Conservation (phyloP, 1,140 invertebrate species). For the Glossosoma conforme region DNA sequence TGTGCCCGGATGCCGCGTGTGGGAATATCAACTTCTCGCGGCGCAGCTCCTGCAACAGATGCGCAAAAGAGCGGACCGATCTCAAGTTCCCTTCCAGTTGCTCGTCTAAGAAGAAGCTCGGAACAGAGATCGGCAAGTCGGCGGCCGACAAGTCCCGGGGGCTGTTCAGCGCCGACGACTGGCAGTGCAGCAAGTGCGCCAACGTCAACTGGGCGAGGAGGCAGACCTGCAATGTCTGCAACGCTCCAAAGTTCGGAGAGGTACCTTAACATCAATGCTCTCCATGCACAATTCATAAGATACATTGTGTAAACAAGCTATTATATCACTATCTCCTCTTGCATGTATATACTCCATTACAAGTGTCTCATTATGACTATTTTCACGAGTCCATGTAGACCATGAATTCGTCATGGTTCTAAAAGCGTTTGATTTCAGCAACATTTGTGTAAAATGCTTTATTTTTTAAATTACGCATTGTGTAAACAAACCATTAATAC, state of each 20-base stretch:
- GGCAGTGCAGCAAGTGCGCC: slow-evolving; percentile 98
- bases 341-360: too few relatives aligned
- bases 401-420: too few relatives aligned
- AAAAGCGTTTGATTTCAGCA: too few relatives aligned
- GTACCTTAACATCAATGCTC: slow-evolving; percentile 59
- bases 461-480: too few relatives aligned
- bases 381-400: too few relatives aligned
- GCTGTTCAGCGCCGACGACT: slow-evolving; percentile 97
- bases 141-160: slow-evolving; percentile 97
- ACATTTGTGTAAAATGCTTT: too few relatives aligned
- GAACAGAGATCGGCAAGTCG: slow-evolving; percentile 95
- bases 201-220: slow-evolving; percentile 99
- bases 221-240: slow-evolving; percentile 97
- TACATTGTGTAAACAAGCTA: too few relatives aligned
- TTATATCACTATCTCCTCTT: too few relatives aligned
- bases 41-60: slow-evolving; percentile 85
- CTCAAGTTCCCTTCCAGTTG: slow-evolving; percentile 49
- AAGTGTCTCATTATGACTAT: too few relatives aligned
- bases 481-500: too few relatives aligned
- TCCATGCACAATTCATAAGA: too few relatives aligned
- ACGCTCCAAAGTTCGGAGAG: slow-evolving; percentile 94
- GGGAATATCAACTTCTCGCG: slow-evolving; percentile 94
- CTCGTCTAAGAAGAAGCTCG: slow-evolving; percentile 78
- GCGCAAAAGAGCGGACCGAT: slow-evolving; percentile 68
- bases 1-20: slow-evolving; percentile 57